A percentile compares a stretch with the other conserved stretches of the same genome.
Evolutionary conservation across 2,888 invertebrate genomes (phyloP).

Genomic region (Margaritifera margaritifera): DNA sequence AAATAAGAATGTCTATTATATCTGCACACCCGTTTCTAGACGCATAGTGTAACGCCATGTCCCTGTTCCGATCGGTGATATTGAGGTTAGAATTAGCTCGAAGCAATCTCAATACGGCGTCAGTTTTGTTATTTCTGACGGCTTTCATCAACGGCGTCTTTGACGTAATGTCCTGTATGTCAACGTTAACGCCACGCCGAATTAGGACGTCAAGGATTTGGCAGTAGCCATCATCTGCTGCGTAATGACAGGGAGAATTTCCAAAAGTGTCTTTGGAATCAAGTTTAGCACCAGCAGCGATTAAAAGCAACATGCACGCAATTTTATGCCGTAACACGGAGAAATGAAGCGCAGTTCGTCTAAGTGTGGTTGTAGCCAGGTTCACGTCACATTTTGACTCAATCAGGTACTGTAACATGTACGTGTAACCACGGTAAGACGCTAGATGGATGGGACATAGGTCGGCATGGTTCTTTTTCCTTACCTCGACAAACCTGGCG

Average conservation of each 20-base stretch:
- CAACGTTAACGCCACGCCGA: constrained; percentile 67
- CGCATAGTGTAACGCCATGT: constrained; percentile 72
- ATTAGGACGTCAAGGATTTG: constrained; percentile 70
- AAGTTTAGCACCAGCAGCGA: constrained; percentile 69
- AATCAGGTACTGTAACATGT: constrained; percentile 69
- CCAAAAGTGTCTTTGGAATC: constrained; percentile 72
- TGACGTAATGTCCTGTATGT: constrained; percentile 71
- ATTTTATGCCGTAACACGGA: constrained; percentile 72
- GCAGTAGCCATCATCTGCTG: constrained; percentile 71
- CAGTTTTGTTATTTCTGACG: constrained; percentile 71
- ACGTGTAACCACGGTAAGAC: constrained; percentile 70
- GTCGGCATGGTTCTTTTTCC: constrained; percentile 71
- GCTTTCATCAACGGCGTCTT: constrained; percentile 73
- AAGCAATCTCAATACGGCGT: constrained; percentile 67
- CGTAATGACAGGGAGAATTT: constrained; percentile 72
- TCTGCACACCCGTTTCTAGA: constrained; percentile 70
- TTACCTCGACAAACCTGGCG: constrained; percentile 70
- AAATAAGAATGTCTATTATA: constrained; percentile 66
- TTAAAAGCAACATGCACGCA: constrained; percentile 70
- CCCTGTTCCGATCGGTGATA: constrained; percentile 70
- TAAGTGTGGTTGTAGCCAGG: constrained; percentile 67
- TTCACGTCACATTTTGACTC: constrained; percentile 71
- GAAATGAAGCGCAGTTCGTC: constrained; percentile 71
- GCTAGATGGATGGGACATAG: constrained; percentile 71
- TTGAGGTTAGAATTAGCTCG: constrained; percentile 67